These are phyloP conservation scores for Drosophila eugracilis DNA, from an alignment of 1,140 invertebrate genomes.

Conservation along the genomic window DNA sequence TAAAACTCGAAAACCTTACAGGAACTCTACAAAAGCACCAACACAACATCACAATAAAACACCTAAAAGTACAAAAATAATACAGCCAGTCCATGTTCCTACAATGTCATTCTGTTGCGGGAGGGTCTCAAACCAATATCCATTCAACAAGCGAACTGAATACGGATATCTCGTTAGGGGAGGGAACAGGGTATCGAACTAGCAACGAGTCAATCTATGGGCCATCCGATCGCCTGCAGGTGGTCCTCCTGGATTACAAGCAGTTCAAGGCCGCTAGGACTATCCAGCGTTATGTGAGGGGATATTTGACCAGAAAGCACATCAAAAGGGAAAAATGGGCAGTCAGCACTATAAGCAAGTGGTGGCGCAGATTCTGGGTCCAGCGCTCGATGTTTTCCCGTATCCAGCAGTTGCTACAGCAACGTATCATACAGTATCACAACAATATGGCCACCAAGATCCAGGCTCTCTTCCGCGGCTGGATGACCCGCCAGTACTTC, in stretches of 20 bases:
- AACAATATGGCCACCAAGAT: slow-evolving; percentile 18
- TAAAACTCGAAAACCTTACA: background rate
- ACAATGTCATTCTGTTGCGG: background rate
- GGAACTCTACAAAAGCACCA: background rate
- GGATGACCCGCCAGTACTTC: slow-evolving; percentile 39
- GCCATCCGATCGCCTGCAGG: background rate
- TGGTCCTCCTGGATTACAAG: slow-evolving; percentile 57
- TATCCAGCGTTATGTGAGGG: slow-evolving; percentile 45
- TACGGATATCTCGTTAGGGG: no score
- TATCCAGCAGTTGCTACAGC: slow-evolving; percentile 22
- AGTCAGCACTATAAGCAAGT: slow-evolving; percentile 25
- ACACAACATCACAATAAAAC: background rate
- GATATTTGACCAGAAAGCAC: slow-evolving; percentile 18
- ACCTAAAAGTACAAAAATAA: background rate
- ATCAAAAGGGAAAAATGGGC: background rate
- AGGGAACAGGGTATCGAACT: no score
- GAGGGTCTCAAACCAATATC: background rate
- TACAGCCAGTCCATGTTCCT: background rate
- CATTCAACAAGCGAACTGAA: background rate
- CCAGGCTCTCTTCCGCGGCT: slow-evolving; percentile 62
- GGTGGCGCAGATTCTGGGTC: slow-evolving; percentile 39
- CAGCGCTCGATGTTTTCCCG: background rate
- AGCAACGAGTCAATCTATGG: background rate
- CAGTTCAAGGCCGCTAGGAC: slow-evolving; percentile 67
- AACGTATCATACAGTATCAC: background rate